phyloP scores from a whole-genome alignment of 2,888 invertebrate genomes.

The Steinernema scapterisci region DNA sequence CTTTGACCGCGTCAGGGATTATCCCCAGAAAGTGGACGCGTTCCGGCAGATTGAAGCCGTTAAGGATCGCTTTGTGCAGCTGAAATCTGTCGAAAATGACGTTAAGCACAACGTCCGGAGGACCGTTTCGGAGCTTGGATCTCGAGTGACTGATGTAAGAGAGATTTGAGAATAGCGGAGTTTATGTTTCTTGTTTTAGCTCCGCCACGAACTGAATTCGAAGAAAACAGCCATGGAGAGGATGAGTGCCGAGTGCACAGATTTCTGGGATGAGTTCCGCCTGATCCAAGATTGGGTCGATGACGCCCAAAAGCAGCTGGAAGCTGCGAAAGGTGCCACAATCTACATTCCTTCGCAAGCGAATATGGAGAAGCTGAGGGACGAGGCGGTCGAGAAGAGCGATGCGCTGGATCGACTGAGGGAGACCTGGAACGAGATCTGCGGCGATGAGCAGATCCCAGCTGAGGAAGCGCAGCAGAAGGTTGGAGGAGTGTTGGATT shows the following conservation, averaged over 20 bases:
- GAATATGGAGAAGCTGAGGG: constrained; percentile 40
- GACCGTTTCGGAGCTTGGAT: constrained; percentile 56
- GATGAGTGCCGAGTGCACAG: constrained; percentile 32
- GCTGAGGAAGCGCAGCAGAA: constrained; percentile 15
- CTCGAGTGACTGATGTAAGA: constrained; percentile 55
- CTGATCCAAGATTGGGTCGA: constrained; percentile 68
- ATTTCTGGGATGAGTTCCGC: constrained; percentile 41
- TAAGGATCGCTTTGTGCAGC: constrained; percentile 56
- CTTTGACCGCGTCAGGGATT: constrained; percentile 35
- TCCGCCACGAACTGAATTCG: constrained; percentile 41
- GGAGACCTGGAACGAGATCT: constrained; percentile 8
- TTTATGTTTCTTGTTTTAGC: too few relatives aligned
- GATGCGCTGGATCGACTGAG: not conserved
- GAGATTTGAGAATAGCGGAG: not conserved
- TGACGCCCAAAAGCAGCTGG: constrained; percentile 68
- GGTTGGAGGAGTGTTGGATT: not conserved
- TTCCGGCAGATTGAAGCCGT: constrained; percentile 53
- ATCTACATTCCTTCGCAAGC: constrained; percentile 42
- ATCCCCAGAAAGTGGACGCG: constrained; percentile 41
- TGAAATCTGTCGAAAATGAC: constrained; percentile 50
- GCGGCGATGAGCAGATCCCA: not conserved
- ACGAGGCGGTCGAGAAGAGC: constrained; percentile 17
- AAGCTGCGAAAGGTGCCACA: constrained; percentile 41
- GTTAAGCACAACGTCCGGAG: constrained; percentile 59
- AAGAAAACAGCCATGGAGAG: constrained; percentile 32